These are phyloP conservation scores for Ferrisia virgata DNA, from an alignment of 2,888 invertebrate genomes.

Conservation along the genomic window DNA sequence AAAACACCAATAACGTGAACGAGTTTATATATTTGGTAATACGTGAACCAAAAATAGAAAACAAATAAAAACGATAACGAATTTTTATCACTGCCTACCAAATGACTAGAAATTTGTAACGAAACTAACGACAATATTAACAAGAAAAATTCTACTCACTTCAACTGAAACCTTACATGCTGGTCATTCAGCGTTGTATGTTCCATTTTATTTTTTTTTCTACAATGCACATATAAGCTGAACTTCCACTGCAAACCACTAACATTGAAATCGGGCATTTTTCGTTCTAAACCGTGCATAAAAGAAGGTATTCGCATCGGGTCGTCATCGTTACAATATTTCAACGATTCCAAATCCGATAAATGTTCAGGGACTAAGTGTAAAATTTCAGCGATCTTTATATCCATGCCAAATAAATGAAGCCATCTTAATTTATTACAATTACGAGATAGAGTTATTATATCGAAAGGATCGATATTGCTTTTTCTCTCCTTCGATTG, in stretches of 20 bases:
- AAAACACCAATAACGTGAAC: background rate
- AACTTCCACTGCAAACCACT: conserved; percentile 38
- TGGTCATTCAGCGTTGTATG: background rate
- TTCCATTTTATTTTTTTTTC: background rate
- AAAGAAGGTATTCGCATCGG: conserved; percentile 39
- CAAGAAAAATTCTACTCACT: background rate
- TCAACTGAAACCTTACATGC: background rate
- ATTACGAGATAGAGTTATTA: background rate
- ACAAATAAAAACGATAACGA: background rate
- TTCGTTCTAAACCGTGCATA: conserved; percentile 1
- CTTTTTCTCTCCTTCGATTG: conserved; percentile 8
- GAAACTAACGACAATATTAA: background rate
- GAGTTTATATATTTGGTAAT: background rate
- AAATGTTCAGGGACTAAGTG: conserved; percentile 25
- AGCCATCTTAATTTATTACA: conserved; percentile 17
- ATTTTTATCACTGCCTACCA: background rate
- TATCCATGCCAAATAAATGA: conserved; percentile 25
- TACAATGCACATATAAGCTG: conserved; percentile 33
- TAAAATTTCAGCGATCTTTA: conserved; percentile 18
- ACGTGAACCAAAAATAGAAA: background rate
- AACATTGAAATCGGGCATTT: conserved; percentile 35
- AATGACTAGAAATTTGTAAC: background rate
- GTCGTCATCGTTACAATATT: conserved; percentile 22
- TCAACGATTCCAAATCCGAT: background rate
- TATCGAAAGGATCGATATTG: conserved; percentile 11